These are phyloP conservation scores for Oncorhynchus clarkii DNA, from an alignment of 2,113 vertebrate species.

Conservation along the genomic window DNA sequence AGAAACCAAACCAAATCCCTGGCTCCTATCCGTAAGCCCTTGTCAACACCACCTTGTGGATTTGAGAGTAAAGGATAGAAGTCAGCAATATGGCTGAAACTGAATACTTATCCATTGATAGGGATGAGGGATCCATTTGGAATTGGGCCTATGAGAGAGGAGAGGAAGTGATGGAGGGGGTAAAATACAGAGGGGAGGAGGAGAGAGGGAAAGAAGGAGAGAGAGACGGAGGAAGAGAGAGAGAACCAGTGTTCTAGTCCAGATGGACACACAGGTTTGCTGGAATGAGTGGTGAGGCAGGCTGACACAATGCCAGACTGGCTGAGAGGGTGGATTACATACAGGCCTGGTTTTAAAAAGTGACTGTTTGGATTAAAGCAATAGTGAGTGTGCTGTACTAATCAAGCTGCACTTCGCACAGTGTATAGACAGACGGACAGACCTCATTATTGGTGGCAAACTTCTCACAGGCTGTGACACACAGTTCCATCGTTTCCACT, in stretches of 20 bases:
- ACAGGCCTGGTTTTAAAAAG: background rate
- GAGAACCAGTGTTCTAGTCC: background rate
- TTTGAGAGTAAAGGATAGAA: too few species aligned
- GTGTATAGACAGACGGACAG: background rate
- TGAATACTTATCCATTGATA: background rate
- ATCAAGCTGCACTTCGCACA: background rate
- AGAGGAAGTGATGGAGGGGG: background rate
- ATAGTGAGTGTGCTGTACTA: too few species aligned
- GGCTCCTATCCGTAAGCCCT: too few species aligned
- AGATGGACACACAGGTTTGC: background rate
- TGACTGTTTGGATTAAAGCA: background rate
- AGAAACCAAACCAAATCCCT: background rate
- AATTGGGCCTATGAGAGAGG: background rate
- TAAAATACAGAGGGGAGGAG: background rate
- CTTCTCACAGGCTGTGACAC: conserved; percentile 80
- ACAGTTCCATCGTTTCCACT: conserved; percentile 94
- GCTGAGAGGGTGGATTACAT: background rate
- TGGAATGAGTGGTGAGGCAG: background rate
- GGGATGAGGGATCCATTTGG: too few species aligned
- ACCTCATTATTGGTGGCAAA: conserved; percentile 75
- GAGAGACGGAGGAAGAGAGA: background rate
- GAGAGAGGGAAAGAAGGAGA: background rate
- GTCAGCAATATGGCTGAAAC: too few species aligned
- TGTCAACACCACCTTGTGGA: too few species aligned
- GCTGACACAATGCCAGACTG: background rate